Base-by-base conservation (phyloP, 2,888 invertebrate species). In the Coleophora deauratella region DNA sequence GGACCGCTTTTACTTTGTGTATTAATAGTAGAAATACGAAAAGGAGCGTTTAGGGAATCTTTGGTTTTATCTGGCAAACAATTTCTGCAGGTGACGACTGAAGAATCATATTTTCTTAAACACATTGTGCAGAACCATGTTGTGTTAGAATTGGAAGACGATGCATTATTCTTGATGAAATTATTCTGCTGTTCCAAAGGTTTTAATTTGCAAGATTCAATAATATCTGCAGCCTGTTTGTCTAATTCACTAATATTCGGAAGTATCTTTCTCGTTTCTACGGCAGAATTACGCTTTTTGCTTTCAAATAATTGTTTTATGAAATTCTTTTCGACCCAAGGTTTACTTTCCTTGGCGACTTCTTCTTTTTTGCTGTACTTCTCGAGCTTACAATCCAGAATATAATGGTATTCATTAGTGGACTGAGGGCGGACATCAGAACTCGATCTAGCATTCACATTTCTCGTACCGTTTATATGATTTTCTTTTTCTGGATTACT, bases 161-260 rank as follows among this genome's bases (percentile, higher is more conserved):
- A 33, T n/a, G 39, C 9, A 1, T 21, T 13, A n/a, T 34, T 42
- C 9, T 33, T 40, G 2, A 43, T 30, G n/a, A 7, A 12, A 30
- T 54, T 51, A 32, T 46, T 72, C 28, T 68, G 69, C 21, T 67
- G 62, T 34, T 70, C 62, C 1, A 58, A 42, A 32, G 52, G 51
- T 54, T 72, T 73, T 41, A 71, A 55, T 60, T 78, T 73, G 40
- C 61, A 64, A 39, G 85, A 87, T 63, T 89, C 88, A 35, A 93
- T 88, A 51, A 94, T 92, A 69, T 91, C 91, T 1, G 91, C 88
- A 0, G 93, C 93, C 70, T 94, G 92, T 52, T 91, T 88, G 64
- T 94, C 94, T 47, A 94, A 72, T 66, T 93, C 93, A 60, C 93
- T 93, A 51, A 93, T 93, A 63, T 91, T 93, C 0, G 92, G 91